Percentiles rank a stretch among this genome's conserved stretches.
Conservation (phyloP, 2,888 invertebrate species). For the Xestia sexstrigata region DNA sequence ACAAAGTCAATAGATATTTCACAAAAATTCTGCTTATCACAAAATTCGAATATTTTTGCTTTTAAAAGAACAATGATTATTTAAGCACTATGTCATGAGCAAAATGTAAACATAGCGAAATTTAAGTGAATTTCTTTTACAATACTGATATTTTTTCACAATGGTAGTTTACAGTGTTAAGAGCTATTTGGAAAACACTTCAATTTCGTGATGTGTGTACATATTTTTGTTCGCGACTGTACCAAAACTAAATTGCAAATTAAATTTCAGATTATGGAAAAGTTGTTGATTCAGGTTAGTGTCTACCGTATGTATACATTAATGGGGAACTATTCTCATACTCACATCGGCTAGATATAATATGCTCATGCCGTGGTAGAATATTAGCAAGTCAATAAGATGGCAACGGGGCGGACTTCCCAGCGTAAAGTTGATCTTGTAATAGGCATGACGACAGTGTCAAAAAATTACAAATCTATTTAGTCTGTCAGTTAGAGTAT, state of each 20-base stretch:
- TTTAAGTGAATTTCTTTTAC: not conserved
- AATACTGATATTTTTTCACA: not conserved
- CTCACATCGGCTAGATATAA: conserved; percentile 2
- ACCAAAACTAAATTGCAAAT: conserved; percentile 41
- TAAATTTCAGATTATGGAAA: conserved; percentile 76
- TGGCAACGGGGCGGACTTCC: not conserved
- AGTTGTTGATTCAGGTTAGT: conserved; percentile 72
- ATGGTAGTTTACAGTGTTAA: not conserved
- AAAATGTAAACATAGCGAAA: conserved; percentile 7
- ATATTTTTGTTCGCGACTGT: conserved; percentile 19
- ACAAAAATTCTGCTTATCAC: too few species aligned
- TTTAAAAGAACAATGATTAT: not conserved
- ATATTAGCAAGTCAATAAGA: not conserved
- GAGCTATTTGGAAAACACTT: not conserved
- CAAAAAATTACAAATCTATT: too few species aligned
- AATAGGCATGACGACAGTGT: too few species aligned
- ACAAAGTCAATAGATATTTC: not conserved
- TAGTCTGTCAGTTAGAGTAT: too few species aligned
- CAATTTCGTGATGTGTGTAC: conserved; percentile 7
- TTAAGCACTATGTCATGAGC: not conserved
- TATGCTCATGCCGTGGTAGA: not conserved
- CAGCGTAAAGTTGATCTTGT: not conserved
- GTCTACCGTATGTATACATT: conserved; percentile 24
- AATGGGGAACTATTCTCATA: not conserved
- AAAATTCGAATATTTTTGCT: too few species aligned